Evolutionary conservation across 2,113 vertebrate species (phyloP).

Genomic region (Pluvianellus socialis): DNA sequence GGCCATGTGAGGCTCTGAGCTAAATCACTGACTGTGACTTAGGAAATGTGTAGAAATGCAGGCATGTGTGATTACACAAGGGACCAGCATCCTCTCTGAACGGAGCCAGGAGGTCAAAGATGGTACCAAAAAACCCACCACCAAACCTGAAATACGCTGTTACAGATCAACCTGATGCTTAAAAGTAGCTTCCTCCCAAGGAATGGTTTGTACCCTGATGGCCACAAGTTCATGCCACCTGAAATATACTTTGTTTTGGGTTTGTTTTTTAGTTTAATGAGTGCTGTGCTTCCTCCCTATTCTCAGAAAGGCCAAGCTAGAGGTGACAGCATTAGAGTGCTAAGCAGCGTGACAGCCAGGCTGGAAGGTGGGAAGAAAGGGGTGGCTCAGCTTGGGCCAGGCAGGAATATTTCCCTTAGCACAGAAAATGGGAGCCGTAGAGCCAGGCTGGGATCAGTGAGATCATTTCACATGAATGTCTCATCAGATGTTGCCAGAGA

Average conservation of each 20-base stretch:
- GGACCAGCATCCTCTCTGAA: not conserved
- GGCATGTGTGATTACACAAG: not conserved
- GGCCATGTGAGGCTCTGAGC: not conserved
- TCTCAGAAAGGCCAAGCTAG: not conserved
- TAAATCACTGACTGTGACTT: not conserved
- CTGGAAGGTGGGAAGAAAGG: not conserved
- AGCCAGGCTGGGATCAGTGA: not conserved
- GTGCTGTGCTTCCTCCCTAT: not conserved
- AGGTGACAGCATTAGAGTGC: not conserved
- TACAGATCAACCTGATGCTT: not conserved
- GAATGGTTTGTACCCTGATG: not conserved
- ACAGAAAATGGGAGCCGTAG: not conserved
- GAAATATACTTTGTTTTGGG: not conserved
- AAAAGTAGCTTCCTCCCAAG: not conserved
- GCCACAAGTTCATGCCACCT: not conserved
- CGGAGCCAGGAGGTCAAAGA: not conserved
- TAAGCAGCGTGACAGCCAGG: not conserved
- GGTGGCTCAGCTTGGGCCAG: not conserved
- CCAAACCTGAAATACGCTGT: not conserved
- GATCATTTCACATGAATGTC: not conserved
- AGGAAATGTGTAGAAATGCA: not conserved
- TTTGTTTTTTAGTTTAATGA: not conserved
- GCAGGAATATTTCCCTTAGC: not conserved
- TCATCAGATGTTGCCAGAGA: not conserved
- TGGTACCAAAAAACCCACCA: not conserved